A percentile compares a stretch with the other conserved stretches of the same genome.
Evolutionary conservation across 92 coral and sea anemone genomes (phyloP).

Genomic region (Blastomussa wellsi): DNA sequence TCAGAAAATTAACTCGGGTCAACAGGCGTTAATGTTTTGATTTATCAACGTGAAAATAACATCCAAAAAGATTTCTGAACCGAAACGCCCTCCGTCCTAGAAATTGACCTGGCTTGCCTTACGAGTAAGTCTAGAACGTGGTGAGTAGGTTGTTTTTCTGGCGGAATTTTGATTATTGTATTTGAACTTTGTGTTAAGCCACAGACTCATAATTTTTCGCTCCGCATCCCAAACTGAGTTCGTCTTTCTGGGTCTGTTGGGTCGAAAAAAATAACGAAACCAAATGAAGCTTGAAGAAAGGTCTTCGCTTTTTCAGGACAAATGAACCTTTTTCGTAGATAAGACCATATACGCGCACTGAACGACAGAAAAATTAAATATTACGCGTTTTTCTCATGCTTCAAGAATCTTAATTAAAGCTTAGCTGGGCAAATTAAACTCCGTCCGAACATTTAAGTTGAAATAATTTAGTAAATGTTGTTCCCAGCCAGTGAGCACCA

Average conservation of each 20-base stretch:
- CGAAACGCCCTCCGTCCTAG: background rate
- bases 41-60: background rate
- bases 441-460: background rate
- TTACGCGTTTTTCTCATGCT: background rate
- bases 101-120: background rate
- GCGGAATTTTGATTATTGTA: background rate
- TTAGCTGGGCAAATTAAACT: background rate
- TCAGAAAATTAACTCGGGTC: slow-evolving; percentile 1
- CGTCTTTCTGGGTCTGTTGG: background rate
- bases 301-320: background rate
- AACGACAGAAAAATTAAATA: background rate
- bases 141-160: background rate
- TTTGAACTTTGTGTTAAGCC: background rate
- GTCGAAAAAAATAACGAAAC: background rate
- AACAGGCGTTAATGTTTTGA: background rate
- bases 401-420: background rate
- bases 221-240: background rate
- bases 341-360: background rate
- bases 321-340: background rate
- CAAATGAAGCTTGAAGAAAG: background rate
- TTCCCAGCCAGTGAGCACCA: background rate
- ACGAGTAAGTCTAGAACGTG: background rate
- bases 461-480: background rate
- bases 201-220: background rate
- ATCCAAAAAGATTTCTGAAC: background rate